Evolutionary conservation across 2,888 invertebrate genomes (phyloP).

Genomic region (Bruchidius siliquastri): DNA sequence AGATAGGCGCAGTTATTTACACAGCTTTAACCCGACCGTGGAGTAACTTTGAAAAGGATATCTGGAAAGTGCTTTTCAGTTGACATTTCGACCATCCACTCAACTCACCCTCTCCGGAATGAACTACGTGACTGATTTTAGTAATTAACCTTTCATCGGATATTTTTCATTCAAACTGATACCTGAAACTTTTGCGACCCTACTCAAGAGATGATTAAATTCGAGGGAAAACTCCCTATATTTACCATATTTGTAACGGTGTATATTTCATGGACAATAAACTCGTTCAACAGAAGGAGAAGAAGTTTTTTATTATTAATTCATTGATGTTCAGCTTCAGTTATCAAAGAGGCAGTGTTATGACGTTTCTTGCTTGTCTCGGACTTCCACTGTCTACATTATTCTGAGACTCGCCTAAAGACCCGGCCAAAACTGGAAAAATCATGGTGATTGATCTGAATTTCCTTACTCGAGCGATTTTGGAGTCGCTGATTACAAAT

Average conservation of each 20-base stretch:
- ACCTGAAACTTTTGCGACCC: background rate
- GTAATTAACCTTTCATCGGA: background rate
- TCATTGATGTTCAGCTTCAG: background rate
- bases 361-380: too few species aligned
- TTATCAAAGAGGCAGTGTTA: background rate
- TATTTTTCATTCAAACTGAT: background rate
- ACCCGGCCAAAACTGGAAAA: too few species aligned
- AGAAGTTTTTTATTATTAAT: too few species aligned
- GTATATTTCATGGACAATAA: too few species aligned
- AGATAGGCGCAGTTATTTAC: background rate
- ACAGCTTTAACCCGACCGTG: background rate
- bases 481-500: too few species aligned
- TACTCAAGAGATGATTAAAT: background rate
- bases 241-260: background rate
- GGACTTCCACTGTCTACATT: too few species aligned
- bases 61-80: background rate
- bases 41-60: background rate
- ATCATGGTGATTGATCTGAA: too few species aligned
- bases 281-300: too few species aligned
- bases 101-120: background rate
- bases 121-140: background rate
- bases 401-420: too few species aligned
- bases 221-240: background rate
- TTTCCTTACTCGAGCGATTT: too few species aligned
- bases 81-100: background rate